A percentile compares a stretch with the other conserved stretches of the same genome.
These are phyloP conservation scores for Cairina moschata DNA, from an alignment of 2,113 vertebrate genomes.

Conservation along the genomic window DNA sequence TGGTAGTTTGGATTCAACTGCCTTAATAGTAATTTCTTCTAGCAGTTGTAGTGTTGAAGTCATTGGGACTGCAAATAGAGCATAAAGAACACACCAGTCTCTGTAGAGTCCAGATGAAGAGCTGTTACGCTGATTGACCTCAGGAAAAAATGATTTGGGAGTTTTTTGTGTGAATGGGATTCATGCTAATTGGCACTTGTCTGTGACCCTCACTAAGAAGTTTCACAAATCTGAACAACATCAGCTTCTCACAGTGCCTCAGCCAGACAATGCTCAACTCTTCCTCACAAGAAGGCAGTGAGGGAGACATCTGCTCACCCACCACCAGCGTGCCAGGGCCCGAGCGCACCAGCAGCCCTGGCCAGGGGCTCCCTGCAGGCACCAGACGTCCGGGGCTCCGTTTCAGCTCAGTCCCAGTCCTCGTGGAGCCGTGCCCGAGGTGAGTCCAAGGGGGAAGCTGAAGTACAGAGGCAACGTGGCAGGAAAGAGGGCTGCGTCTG, in stretches of 20 bases:
- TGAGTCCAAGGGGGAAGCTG: accelerated
- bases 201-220: not conserved
- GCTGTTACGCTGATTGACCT: constrained; percentile 54
- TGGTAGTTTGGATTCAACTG: not conserved
- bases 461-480: accelerated
- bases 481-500: not conserved
- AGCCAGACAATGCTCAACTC: not conserved
- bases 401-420: not conserved
- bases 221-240: constrained; percentile 10
- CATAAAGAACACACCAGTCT: not conserved
- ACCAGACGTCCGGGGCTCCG: not conserved
- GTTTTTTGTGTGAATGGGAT: not conserved
- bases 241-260: not conserved
- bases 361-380: not conserved
- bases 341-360: not conserved
- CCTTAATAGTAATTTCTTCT: not conserved
- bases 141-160: constrained; percentile 45
- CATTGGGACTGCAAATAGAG: constrained; percentile 16
- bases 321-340: accelerated
- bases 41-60: not conserved
- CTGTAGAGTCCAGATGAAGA: not conserved
- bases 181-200: constrained; percentile 41
- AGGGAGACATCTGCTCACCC: not conserved
- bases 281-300: not conserved
- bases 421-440: accelerated